phyloP scores from a whole-genome alignment of 2,888 invertebrate genomes.

The Trilocha varians region DNA sequence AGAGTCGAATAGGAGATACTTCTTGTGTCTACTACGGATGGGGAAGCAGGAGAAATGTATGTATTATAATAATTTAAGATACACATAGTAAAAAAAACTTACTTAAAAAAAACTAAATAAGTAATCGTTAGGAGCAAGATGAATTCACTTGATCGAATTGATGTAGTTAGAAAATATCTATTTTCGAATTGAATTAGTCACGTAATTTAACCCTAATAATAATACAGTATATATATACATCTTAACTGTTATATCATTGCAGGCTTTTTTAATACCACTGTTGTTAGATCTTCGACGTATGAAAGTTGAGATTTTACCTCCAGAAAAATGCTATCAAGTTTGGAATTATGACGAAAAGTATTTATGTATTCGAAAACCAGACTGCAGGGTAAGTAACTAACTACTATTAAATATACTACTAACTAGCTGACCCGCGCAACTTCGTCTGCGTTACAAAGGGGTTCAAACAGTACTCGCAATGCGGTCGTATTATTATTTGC shows the following conservation, averaged over 20 bases:
- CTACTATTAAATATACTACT: no score
- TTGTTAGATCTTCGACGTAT: constrained; percentile 36
- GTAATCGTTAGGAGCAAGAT: no score
- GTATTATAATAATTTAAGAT: no score
- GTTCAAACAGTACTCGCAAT: no score
- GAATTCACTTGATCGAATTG: no score
- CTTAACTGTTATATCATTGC: constrained; percentile 3
- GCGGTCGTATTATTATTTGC: no score
- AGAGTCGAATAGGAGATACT: constrained; percentile 14
- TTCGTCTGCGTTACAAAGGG: no score
- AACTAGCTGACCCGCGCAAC: no score
- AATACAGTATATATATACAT: background rate
- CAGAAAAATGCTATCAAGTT: constrained; percentile 31
- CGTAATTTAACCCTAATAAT: background rate
- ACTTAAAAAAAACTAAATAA: no score
- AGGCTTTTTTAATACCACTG: constrained; percentile 55
- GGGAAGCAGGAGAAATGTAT: constrained; percentile 58
- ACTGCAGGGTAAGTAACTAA: constrained; percentile 39
- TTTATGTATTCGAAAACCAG: constrained; percentile 42
- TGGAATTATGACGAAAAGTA: constrained; percentile 42
- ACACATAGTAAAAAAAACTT: no score
- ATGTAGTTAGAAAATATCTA: no score
- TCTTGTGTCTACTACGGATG: constrained; percentile 45
- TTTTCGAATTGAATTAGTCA: background rate
- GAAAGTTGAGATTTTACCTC: constrained; percentile 31